These are phyloP conservation scores for Nylanderia fulva DNA, from an alignment of 1,140 invertebrate species.

Conservation along the genomic window DNA sequence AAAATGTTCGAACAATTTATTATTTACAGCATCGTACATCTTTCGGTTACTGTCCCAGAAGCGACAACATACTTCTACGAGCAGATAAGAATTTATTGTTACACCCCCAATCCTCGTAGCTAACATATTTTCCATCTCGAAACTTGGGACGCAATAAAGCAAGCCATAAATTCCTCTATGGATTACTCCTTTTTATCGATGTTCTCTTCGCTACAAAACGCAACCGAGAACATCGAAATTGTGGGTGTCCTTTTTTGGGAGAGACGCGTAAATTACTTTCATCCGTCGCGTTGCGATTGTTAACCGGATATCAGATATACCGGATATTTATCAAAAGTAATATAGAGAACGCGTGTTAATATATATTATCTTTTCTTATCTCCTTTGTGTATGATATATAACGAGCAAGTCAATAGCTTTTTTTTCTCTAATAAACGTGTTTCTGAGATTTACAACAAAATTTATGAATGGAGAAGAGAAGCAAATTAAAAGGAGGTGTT, in stretches of 20 bases:
- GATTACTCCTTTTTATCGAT: constrained; percentile 60
- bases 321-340: not conserved
- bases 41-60: constrained; percentile 58
- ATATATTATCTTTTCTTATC: not conserved
- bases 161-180: constrained; percentile 65
- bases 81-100: constrained; percentile 71
- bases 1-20: constrained; percentile 55
- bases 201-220: constrained; percentile 43
- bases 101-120: constrained; percentile 42
- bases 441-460: no score
- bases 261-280: constrained; percentile 39
- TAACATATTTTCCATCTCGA: constrained; percentile 46
- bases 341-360: not conserved
- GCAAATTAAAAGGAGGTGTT: no score
- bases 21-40: constrained; percentile 66
- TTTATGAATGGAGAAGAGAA: no score
- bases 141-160: constrained; percentile 69
- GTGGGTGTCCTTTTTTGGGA: not conserved
- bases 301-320: not conserved
- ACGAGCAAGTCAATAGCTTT: not conserved
- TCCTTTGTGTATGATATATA: not conserved
- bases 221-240: constrained; percentile 23
- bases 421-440: not conserved
- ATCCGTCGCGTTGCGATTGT: constrained; percentile 17
- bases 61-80: constrained; percentile 34